Conservation (phyloP, 2,113 vertebrate genomes). For the Cheilinus undulatus region DNA sequence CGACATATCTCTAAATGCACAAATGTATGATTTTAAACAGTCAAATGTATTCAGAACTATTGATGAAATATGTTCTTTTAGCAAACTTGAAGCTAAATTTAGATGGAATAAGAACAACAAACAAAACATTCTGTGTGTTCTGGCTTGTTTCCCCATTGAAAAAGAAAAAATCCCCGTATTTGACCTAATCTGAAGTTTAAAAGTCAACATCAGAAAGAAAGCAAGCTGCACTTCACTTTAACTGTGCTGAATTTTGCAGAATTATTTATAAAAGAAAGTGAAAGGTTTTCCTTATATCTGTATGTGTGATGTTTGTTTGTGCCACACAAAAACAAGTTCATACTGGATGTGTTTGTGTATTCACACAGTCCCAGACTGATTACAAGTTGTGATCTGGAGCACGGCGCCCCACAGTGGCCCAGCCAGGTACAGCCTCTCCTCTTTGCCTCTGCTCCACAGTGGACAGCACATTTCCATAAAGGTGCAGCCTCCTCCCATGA, state of each 20-base stretch:
- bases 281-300: not conserved
- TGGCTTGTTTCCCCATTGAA: not conserved
- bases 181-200: not conserved
- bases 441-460: constrained; percentile 79
- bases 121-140: too few species aligned
- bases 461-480: constrained; percentile 84
- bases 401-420: constrained; percentile 92
- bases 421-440: constrained; percentile 9
- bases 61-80: not conserved
- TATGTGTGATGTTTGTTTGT: constrained; percentile 5
- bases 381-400: constrained; percentile 83
- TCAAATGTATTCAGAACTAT: not conserved
- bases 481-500: constrained; percentile 73
- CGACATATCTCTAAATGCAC: not conserved
- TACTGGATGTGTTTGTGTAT: constrained; percentile 27
- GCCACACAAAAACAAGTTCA: constrained; percentile 7
- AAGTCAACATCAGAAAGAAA: not conserved
- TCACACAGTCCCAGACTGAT: not conserved
- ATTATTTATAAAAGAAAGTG: not conserved
- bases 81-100: not conserved
- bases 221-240: too few species aligned
- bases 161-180: not conserved
- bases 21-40: not conserved
- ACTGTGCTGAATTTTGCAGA: too few species aligned
- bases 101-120: not conserved